These are phyloP conservation scores for Gallinago nigripennis DNA, from an alignment of 2,797 vertebrate species.

Conservation along the genomic window DNA sequence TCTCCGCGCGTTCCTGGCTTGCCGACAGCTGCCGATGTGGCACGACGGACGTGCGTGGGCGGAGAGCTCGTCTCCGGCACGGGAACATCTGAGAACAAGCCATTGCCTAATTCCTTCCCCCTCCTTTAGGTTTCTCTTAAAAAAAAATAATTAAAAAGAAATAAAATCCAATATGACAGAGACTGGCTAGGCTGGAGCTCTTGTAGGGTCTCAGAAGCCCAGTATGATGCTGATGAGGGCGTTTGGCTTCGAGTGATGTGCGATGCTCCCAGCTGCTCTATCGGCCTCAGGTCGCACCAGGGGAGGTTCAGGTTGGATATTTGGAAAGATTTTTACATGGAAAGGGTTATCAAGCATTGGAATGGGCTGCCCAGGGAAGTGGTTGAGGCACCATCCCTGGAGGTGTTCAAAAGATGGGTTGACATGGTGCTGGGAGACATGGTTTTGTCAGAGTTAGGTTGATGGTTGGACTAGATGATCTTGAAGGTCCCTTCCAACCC, in stretches of 20 bases:
- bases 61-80: background rate
- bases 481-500: no score
- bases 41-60: background rate
- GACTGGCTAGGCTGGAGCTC: background rate
- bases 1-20: background rate
- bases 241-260: no score
- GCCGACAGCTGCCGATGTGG: constrained; percentile 45
- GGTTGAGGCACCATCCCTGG: no score
- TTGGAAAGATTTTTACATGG: no score
- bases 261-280: background rate
- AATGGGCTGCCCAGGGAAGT: no score
- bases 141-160: background rate
- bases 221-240: fast-evolving
- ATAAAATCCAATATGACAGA: background rate
- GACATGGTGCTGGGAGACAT: no score
- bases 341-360: no score
- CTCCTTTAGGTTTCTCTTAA: background rate
- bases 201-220: background rate
- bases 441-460: no score
- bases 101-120: background rate
- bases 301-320: no score
- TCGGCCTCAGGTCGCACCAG: no score
- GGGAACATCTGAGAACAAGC: background rate
- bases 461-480: no score
- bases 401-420: no score